A percentile compares a stretch with the other conserved stretches of the same genome.
Evolutionary conservation across 1,140 invertebrate genomes (phyloP).

Genomic region (Calliphora vicina): DNA sequence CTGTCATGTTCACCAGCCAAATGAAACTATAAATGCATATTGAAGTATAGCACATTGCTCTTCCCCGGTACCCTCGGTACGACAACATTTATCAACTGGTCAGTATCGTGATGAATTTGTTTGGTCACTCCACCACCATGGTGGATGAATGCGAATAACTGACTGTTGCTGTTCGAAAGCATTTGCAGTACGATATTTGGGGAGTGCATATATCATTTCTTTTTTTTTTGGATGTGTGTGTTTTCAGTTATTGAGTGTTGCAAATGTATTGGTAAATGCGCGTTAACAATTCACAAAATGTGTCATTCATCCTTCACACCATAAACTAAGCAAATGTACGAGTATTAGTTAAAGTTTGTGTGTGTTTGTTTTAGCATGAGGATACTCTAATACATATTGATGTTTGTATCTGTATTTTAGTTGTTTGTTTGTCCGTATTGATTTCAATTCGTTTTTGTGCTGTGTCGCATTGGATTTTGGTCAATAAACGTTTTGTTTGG

Average conservation of each 20-base stretch:
- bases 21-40: background rate
- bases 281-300: constrained; percentile 20
- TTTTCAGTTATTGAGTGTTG: background rate
- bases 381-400: background rate
- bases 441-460: background rate
- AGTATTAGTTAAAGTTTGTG: background rate
- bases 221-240: background rate
- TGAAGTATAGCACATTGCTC: background rate
- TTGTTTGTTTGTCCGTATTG: background rate
- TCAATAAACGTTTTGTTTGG: constrained; percentile 25
- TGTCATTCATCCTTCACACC: constrained; percentile 2
- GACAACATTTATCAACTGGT: background rate
- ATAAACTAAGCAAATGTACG: background rate
- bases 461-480: constrained; percentile 15
- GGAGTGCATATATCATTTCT: too few species aligned
- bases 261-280: background rate
- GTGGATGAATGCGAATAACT: background rate
- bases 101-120: background rate
- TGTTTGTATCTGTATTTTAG: background rate
- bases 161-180: background rate
- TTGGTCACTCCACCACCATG: background rate
- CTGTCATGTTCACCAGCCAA: background rate
- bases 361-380: too few species aligned
- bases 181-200: background rate
- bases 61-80: too few species aligned